These are phyloP conservation scores for Ctenoplectra terminalis DNA, from an alignment of 1,140 invertebrate species.

Conservation along the genomic window DNA sequence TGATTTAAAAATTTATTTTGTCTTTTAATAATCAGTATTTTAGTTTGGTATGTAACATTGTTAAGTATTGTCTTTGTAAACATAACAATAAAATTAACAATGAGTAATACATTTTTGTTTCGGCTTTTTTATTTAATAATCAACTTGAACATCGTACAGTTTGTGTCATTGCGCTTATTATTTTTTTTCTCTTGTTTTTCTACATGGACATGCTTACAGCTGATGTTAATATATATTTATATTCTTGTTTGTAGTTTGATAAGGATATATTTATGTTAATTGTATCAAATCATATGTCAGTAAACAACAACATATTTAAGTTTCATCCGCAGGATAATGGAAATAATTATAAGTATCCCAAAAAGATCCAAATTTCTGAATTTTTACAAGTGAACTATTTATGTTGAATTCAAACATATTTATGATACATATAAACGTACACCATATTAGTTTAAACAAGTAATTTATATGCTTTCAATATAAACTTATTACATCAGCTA, in stretches of 20 bases:
- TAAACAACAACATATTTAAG: conserved; percentile 1
- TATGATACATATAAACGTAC: background rate
- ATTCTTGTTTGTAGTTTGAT: background rate
- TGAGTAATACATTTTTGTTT: conserved; percentile 35
- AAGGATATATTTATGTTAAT: conserved; percentile 5
- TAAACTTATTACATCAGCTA: background rate
- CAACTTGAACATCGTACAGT: conserved; percentile 67
- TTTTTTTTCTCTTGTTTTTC: conserved; percentile 56
- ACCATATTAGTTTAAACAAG: background rate
- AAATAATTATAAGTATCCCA: conserved; percentile 7
- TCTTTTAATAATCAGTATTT: conserved; percentile 53
- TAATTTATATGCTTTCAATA: background rate
- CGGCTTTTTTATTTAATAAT: conserved; percentile 65
- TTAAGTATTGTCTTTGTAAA: conserved; percentile 49
- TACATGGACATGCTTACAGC: conserved; percentile 8
- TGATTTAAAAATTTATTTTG: conserved; percentile 37
- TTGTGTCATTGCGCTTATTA: conserved; percentile 78
- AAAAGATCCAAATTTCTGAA: background rate
- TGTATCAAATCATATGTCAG: conserved; percentile 7
- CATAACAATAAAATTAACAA: conserved; percentile 41
- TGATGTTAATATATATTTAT: conserved; percentile 22
- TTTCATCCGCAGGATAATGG: conserved; percentile 33
- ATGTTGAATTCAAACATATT: background rate
- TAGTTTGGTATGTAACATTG: conserved; percentile 45
- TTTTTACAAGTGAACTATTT: background rate